These are phyloP conservation scores for Henricia sp. DNA, from an alignment of 53 echinoderm and acorn worm species.

Conservation along the genomic window DNA sequence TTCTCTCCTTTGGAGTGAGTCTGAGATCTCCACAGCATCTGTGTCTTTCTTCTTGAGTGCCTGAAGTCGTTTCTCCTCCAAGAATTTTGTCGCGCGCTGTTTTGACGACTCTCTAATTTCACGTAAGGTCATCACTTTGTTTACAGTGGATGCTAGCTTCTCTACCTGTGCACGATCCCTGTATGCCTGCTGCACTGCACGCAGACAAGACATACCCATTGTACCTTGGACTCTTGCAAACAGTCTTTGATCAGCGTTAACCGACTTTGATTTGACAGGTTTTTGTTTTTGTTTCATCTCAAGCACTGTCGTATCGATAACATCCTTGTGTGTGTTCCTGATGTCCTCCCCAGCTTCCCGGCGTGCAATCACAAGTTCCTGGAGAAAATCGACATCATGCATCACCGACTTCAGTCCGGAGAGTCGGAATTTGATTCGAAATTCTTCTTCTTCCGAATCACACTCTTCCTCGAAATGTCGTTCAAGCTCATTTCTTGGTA, in stretches of 20 bases:
- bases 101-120: constrained; percentile 76
- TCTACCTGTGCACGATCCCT: constrained; percentile 83
- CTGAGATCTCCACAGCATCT: constrained; percentile 64
- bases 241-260: constrained; percentile 87
- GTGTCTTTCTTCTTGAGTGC: constrained; percentile 75
- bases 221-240: constrained; percentile 94
- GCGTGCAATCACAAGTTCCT: constrained; percentile 76
- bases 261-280: constrained; percentile 64
- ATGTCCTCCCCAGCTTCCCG: constrained; percentile 90
- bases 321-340: constrained; percentile 64
- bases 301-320: constrained; percentile 59
- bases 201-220: constrained; percentile 94
- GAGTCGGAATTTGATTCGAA: constrained; percentile 75
- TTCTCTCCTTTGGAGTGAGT: constrained; percentile 67
- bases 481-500: constrained; percentile 68
- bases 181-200: constrained; percentile 95
- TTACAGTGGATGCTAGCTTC: constrained; percentile 49
- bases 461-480: constrained; percentile 55
- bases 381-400: constrained; percentile 70
- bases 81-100: constrained; percentile 68
- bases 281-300: constrained; percentile 19
- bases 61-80: constrained; percentile 84
- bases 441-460: constrained; percentile 65
- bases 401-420: constrained; percentile 73
- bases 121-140: constrained; percentile 72